Evolutionary conservation across 2,888 invertebrate genomes (phyloP).

Genomic region (Tetragonula carbonaria): DNA sequence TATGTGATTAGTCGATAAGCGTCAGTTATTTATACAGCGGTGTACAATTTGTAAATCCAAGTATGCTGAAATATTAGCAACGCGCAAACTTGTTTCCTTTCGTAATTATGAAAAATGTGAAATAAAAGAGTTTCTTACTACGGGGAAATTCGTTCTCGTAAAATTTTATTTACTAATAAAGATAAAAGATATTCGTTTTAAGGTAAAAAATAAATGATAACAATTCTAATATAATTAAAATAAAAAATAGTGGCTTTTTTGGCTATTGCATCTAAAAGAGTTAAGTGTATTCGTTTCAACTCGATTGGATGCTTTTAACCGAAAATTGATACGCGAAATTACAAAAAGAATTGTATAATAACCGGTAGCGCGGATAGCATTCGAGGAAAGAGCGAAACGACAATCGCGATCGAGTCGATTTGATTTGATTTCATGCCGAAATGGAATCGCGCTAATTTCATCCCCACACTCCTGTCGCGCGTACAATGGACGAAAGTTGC

Average conservation of each 20-base stretch:
- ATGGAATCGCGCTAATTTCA: conserved; percentile 27
- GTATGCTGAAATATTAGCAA: too few species aligned
- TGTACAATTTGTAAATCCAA: too few species aligned
- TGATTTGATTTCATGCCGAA: conserved; percentile 14
- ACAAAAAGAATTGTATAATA: not conserved
- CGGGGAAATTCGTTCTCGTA: not conserved
- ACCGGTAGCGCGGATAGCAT: not conserved
- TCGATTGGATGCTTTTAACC: not conserved
- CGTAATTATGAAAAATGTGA: too few species aligned
- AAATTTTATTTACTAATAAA: not conserved
- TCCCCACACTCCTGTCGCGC: not conserved
- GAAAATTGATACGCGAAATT: not conserved
- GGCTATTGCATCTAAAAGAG: not conserved
- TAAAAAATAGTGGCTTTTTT: not conserved
- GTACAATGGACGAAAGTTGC: conserved; percentile 29
- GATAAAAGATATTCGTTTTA: too few species aligned
- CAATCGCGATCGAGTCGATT: conserved; percentile 21
- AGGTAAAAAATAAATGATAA: too few species aligned
- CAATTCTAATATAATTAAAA: too few species aligned
- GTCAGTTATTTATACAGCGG: too few species aligned
- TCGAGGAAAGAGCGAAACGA: not conserved
- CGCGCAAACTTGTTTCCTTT: too few species aligned
- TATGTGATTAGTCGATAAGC: too few species aligned
- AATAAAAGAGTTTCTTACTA: too few species aligned
- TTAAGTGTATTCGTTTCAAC: not conserved